Evolutionary conservation across 2,113 vertebrate genomes (phyloP), one percentile per base, ranked within the genome.

Genomic region (Toxostoma redivivum): DNA sequence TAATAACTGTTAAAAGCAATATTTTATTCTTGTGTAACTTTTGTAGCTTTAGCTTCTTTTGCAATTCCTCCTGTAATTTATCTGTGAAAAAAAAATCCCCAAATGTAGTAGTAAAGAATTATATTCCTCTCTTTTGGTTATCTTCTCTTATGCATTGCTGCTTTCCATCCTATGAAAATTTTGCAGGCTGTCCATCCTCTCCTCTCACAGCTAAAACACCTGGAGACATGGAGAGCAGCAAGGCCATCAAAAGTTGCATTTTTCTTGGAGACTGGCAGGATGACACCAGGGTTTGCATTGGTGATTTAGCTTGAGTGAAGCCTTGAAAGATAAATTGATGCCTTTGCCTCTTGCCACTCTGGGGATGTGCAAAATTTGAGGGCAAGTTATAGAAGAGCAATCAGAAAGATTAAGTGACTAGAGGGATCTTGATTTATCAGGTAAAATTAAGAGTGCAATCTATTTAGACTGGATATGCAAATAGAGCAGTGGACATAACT

Each of bases 401-500:
- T 10, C 11, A 27, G 85, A 65, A 86, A 86, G 71, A 96, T 73
- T 31, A 90, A 86, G 45, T 65, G 67, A 58, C 42, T 54, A 16
- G 31, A 70, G 6, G 15, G 30, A 50, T 82, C 45, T 88, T 88
- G 82, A 94, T 94, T 93, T 88, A 92, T 77, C 88, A 81, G 67
- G 54, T 27, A 40, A 9, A 70, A 74, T 74, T 70, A 77, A 33
- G 45, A 67, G 15, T 65, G 31, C 17, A 61, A 53, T 92, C 86
- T 61, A 78, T 94, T 95, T 86, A 62, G 67, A 57, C 33, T 66
- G 54, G 53, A 62, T 88, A 86, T 88, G 64, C 71, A 96, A 92
- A 92, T 92, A 88, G 64, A 86, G 38, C 38, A 86, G 30, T 61
- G 38, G 56, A 78, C 54, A 21, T 86, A 86, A 80, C 71, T 74